A percentile compares a stretch with the other conserved stretches of the same genome.
These are phyloP conservation scores for Trichoplusia ni DNA, from an alignment of 1,140 invertebrate genomes.

Conservation along the genomic window DNA sequence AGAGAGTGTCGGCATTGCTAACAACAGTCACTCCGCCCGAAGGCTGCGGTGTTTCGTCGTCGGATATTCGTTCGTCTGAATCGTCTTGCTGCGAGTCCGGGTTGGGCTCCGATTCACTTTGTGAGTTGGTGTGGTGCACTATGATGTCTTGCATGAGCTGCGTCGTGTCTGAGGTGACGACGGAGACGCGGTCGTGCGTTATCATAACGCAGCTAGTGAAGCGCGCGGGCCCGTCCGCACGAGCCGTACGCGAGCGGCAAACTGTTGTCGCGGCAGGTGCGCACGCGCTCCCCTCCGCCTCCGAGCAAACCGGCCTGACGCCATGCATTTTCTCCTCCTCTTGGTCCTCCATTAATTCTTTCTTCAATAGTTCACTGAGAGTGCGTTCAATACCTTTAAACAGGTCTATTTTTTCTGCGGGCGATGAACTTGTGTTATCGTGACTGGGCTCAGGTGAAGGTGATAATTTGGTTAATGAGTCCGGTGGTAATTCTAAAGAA, in stretches of 20 bases:
- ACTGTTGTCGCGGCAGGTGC: slow-evolving; percentile 76
- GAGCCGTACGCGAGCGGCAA: slow-evolving; percentile 79
- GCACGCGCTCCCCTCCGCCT: slow-evolving; percentile 77
- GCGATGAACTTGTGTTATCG: slow-evolving; percentile 44
- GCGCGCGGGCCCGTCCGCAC: slow-evolving; percentile 84
- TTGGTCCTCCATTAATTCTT: slow-evolving; percentile 78
- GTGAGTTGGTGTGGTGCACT: slow-evolving; percentile 82
- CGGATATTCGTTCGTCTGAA: slow-evolving; percentile 68
- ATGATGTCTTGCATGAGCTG: slow-evolving; percentile 84
- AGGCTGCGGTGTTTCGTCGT: slow-evolving; percentile 70
- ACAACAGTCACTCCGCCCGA: slow-evolving; percentile 83
- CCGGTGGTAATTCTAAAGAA: slow-evolving; percentile 43
- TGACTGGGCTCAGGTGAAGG: slow-evolving; percentile 58
- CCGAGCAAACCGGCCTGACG: slow-evolving; percentile 76
- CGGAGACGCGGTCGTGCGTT: slow-evolving; percentile 88
- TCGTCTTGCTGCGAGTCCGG: slow-evolving; percentile 58
- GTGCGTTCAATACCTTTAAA: slow-evolving; percentile 81
- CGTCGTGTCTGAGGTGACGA: slow-evolving; percentile 88
- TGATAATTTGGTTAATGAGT: slow-evolving; percentile 47
- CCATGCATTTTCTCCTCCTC: slow-evolving; percentile 78
- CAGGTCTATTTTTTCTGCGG: slow-evolving; percentile 75
- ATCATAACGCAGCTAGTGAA: slow-evolving; percentile 94
- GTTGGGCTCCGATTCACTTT: slow-evolving; percentile 68
- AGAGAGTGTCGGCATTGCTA: slow-evolving; percentile 84
- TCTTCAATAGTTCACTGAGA: slow-evolving; percentile 80